Percentiles rank a stretch among this genome's conserved stretches.
These are phyloP conservation scores for Crenichthys baileyi DNA, from an alignment of 2,797 vertebrate genomes.

Conservation along the genomic window DNA sequence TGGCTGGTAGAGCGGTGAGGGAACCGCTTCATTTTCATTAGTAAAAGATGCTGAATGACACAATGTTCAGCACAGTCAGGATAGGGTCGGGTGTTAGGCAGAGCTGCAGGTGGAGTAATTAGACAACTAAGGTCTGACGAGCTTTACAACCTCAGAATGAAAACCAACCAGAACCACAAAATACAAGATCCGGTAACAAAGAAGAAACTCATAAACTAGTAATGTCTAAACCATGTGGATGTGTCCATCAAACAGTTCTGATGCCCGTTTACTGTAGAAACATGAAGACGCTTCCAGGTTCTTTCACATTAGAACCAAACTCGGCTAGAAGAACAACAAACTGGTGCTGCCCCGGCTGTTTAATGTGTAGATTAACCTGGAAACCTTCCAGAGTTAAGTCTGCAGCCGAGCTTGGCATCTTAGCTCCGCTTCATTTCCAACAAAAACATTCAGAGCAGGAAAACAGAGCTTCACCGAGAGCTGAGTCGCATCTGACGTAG, in stretches of 20 bases:
- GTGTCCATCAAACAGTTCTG: not conserved
- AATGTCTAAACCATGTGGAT: not conserved
- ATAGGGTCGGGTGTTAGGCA: not conserved
- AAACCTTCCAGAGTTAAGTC: constrained; percentile 1
- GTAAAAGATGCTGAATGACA: too few species aligned
- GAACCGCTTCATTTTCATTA: too few species aligned
- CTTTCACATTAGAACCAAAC: not conserved
- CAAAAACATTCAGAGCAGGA: not conserved
- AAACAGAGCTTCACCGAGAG: not conserved
- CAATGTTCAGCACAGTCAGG: too few species aligned
- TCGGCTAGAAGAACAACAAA: not conserved
- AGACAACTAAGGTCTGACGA: not conserved
- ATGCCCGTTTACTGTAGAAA: not conserved
- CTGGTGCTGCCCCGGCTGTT: not conserved
- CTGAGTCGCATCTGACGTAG: not conserved
- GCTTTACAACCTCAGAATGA: not conserved
- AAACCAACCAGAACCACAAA: not conserved
- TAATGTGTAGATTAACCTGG: constrained; percentile 5
- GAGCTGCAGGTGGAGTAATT: not conserved
- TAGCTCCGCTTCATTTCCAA: constrained; percentile 16
- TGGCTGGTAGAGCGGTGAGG: too few species aligned
- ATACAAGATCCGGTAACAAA: too few species aligned
- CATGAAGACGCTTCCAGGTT: too few species aligned
- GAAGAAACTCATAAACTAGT: not conserved
- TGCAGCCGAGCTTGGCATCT: not conserved